These are phyloP conservation scores for Xestobium rufovillosum DNA, from an alignment of 2,888 invertebrate genomes.

Conservation along the genomic window DNA sequence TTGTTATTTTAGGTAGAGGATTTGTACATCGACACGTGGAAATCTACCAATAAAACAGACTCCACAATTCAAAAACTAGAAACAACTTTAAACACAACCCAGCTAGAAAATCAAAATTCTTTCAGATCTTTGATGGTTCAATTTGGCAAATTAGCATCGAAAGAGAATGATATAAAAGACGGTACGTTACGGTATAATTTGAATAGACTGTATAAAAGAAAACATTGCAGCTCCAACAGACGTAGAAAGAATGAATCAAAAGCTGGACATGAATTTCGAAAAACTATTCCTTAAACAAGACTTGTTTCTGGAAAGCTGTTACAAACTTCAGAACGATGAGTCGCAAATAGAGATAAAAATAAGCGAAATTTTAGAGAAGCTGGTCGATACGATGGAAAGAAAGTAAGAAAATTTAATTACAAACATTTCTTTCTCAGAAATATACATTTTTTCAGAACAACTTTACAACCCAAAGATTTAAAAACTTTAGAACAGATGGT, in stretches of 20 bases:
- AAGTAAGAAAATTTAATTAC: conserved; percentile 46
- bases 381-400: conserved; percentile 55
- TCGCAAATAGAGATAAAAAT: conserved; percentile 53
- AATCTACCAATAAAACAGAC: conserved; percentile 41
- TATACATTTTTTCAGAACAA: conserved; percentile 44
- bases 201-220: conserved; percentile 11
- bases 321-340: conserved; percentile 57
- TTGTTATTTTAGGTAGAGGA: conserved; percentile 52
- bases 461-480: conserved; percentile 49
- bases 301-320: conserved; percentile 58
- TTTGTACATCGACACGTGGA: conserved; percentile 57
- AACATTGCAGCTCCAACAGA: conserved; percentile 23
- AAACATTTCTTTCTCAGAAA: conserved; percentile 1
- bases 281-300: conserved; percentile 55
- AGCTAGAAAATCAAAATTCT: conserved; percentile 36
- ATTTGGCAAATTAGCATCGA: conserved; percentile 31
- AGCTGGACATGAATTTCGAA: conserved; percentile 47
- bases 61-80: conserved; percentile 23
- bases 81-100: conserved; percentile 28
- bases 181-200: conserved; percentile 19
- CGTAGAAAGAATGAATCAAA: conserved; percentile 30
- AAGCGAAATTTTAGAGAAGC: conserved; percentile 53
- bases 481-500: conserved; percentile 49
- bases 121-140: conserved; percentile 34
- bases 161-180: conserved; percentile 25